Evolutionary conservation across 2,888 invertebrate species (phyloP).

Genomic region (Sarcophaga carnaria): DNA sequence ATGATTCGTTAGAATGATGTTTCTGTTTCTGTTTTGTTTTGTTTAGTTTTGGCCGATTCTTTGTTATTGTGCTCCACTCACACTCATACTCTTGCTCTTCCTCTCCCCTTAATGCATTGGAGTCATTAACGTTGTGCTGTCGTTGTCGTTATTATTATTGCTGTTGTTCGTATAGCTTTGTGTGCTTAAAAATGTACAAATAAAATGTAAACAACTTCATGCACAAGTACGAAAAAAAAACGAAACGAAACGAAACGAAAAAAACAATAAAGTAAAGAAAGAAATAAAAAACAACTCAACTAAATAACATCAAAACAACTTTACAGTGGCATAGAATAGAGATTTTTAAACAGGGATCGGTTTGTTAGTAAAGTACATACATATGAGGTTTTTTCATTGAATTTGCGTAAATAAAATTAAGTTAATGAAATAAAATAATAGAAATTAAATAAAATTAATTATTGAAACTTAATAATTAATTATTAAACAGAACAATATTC

Average conservation of each 20-base stretch:
- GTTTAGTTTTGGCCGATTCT: constrained; percentile 22
- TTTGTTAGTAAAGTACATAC: no score
- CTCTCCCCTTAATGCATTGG: background rate
- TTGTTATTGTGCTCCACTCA: constrained; percentile 9
- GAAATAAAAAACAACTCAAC: constrained; percentile 3
- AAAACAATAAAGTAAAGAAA: background rate
- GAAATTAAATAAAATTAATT: no score
- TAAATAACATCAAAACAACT: constrained; percentile 58
- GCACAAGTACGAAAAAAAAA: constrained; percentile 4
- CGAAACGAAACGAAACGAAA: background rate
- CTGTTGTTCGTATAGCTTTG: constrained; percentile 22
- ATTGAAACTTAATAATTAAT: no score
- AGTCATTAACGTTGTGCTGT: background rate
- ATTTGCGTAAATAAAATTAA: no score
- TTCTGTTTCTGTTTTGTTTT: constrained; percentile 46
- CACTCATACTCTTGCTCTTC: no score
- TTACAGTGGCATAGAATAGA: constrained; percentile 37
- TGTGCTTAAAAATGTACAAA: constrained; percentile 36
- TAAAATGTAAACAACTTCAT: constrained; percentile 57
- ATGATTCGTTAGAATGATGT: constrained; percentile 17
- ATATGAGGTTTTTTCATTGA: no score
- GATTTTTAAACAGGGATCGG: no score
- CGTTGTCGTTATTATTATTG: background rate
- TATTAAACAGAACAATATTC: no score
- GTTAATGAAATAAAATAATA: no score